Conservation (phyloP, 1,140 invertebrate species). For the Drosophila lini region DNA sequence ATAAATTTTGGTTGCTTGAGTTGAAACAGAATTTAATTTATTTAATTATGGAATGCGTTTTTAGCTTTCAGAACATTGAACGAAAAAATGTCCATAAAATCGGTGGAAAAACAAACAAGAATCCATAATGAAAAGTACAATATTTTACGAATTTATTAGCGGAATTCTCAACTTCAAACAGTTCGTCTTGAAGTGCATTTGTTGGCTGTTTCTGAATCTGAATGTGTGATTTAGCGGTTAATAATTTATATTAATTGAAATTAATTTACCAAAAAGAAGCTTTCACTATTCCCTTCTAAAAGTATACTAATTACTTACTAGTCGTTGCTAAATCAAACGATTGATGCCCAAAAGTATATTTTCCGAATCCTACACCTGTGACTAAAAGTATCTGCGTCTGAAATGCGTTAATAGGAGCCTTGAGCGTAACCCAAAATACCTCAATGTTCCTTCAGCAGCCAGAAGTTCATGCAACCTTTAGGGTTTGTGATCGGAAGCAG, state of each 20-base stretch:
- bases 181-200: too few relatives aligned
- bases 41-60: background rate
- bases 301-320: background rate
- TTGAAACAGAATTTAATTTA: background rate
- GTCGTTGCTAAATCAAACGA: background rate
- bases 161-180: too few relatives aligned
- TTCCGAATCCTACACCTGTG: background rate
- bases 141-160: too few relatives aligned
- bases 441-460: background rate
- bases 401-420: background rate
- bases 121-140: background rate
- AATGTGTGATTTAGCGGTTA: too few relatives aligned
- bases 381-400: background rate
- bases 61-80: background rate
- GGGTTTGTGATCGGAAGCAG: slow-evolving; percentile 20
- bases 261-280: too few relatives aligned
- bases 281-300: too few relatives aligned
- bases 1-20: slow-evolving; percentile 13
- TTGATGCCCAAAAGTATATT: background rate
- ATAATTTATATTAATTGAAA: too few relatives aligned
- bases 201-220: too few relatives aligned
- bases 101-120: background rate
- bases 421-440: background rate
- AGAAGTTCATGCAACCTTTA: background rate
- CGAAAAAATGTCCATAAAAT: background rate